Evolutionary conservation across 2,797 vertebrate species (phyloP).

Genomic region (Coccyzus lansbergi): DNA sequence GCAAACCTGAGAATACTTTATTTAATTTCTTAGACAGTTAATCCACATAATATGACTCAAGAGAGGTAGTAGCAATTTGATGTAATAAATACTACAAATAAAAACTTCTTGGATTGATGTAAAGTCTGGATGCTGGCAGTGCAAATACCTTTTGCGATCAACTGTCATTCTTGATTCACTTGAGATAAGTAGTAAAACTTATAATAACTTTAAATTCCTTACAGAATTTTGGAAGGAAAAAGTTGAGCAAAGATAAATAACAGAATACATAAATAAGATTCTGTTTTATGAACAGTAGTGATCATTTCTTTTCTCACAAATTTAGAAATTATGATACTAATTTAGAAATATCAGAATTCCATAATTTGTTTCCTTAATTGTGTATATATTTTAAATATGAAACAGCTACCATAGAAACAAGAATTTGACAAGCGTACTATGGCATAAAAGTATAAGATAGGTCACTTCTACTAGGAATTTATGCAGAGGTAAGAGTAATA

Average conservation of each 20-base stretch:
- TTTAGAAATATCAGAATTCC: background rate
- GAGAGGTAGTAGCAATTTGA: background rate
- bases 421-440: background rate
- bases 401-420: background rate
- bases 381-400: background rate
- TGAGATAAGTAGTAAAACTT: background rate
- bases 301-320: background rate
- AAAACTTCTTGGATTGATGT: background rate
- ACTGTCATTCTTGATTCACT: conserved; percentile 1
- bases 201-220: background rate
- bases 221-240: background rate
- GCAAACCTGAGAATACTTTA: background rate
- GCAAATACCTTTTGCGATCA: conserved; percentile 16
- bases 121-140: background rate
- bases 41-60: background rate
- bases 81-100: background rate
- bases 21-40: background rate
- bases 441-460: background rate
- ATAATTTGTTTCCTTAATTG: background rate
- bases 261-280: background rate
- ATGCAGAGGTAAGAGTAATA: background rate
- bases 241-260: background rate
- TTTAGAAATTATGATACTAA: background rate
- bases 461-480: background rate
- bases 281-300: background rate